A percentile compares a stretch with the other conserved stretches of the same genome.
phyloP scores from a whole-genome alignment of 2,797 vertebrate species.

The Anguilla obscura region DNA sequence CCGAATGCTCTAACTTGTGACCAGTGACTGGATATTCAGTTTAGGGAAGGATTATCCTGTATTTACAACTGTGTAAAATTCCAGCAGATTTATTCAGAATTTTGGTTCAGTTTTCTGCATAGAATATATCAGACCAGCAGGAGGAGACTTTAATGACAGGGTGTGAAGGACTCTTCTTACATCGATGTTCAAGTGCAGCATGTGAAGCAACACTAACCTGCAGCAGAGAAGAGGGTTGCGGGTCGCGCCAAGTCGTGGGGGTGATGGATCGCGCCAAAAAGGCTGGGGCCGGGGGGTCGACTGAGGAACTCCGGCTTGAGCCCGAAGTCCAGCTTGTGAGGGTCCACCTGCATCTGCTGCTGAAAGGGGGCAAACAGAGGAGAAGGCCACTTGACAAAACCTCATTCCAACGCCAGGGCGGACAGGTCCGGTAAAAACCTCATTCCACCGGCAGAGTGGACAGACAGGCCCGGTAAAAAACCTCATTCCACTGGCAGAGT shows the following conservation, averaged over 20 bases:
- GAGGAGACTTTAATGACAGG: slow-evolving; percentile 4
- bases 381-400: slow-evolving; percentile 39
- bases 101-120: background rate
- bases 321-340: slow-evolving; percentile 97
- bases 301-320: slow-evolving; percentile 96
- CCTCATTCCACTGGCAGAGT: background rate
- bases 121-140: background rate
- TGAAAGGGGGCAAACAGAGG: slow-evolving; percentile 67
- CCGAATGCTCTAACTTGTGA: background rate
- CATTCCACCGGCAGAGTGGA: background rate
- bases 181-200: background rate
- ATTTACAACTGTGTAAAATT: background rate
- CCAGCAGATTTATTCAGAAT: background rate
- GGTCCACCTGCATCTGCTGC: slow-evolving; percentile 99
- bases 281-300: slow-evolving; percentile 88
- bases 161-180: background rate
- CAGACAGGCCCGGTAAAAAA: slow-evolving; percentile 5
- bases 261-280: slow-evolving; percentile 94
- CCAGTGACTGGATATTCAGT: background rate
- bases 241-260: slow-evolving; percentile 93
- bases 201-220: slow-evolving; percentile 85
- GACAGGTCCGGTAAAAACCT: background rate
- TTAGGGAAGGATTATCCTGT: background rate
- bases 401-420: background rate
- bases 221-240: slow-evolving; percentile 91